Conservation (phyloP, 2,113 vertebrate species). For the Leucoraja erinaceus region DNA sequence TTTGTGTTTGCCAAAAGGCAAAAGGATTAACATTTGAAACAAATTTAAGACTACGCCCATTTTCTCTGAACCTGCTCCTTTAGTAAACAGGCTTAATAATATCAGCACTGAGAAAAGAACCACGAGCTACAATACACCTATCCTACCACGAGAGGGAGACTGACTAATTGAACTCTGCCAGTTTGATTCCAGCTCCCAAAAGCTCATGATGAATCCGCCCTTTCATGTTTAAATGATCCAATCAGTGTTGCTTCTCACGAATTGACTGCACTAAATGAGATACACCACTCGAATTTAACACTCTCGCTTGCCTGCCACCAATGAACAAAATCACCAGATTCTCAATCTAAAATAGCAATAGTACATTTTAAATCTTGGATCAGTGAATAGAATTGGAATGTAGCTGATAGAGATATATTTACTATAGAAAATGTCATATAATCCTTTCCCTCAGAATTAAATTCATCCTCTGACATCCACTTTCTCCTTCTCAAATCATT, state of each 20-base stretch:
- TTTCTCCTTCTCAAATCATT: neutral
- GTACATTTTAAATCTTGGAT: neutral
- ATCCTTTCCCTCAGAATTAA: neutral
- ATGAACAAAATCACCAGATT: neutral
- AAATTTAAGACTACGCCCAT: neutral
- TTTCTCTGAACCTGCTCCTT: neutral
- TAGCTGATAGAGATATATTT: neutral
- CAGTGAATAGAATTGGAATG: neutral
- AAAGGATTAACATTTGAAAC: neutral
- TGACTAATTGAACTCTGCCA: neutral
- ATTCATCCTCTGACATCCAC: too few relatives aligned
- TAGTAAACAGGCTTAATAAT: neutral
- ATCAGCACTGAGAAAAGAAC: neutral
- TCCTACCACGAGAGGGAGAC: slow-evolving; percentile 22
- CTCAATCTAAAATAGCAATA: neutral
- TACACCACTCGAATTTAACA: neutral
- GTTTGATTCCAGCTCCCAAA: too few relatives aligned
- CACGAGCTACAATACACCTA: neutral
- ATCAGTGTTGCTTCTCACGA: neutral
- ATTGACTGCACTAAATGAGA: neutral
- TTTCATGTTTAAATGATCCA: slow-evolving; percentile 19
- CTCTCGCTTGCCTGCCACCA: neutral
- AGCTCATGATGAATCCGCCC: neutral
- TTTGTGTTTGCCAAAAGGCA: neutral
- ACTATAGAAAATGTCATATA: neutral